A percentile compares a stretch with the other conserved stretches of the same genome.
phyloP scores from a whole-genome alignment of 2,113 vertebrate species.

The Pterocles burchelli region DNA sequence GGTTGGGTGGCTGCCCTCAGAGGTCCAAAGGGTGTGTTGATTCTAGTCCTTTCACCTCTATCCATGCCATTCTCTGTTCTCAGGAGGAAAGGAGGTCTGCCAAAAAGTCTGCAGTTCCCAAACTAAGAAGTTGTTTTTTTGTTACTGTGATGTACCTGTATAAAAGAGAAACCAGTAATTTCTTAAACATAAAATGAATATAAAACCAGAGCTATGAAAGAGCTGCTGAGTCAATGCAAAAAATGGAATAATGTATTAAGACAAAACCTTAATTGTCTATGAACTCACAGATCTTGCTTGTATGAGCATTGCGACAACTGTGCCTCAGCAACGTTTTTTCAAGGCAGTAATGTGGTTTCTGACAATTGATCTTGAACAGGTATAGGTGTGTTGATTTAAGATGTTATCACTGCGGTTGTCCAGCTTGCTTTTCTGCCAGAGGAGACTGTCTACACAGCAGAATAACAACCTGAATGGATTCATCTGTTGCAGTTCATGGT shows the following conservation, averaged over 20 bases:
- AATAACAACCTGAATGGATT: background rate
- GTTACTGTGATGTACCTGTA: background rate
- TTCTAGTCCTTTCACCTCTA: background rate
- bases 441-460: background rate
- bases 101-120: background rate
- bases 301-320: background rate
- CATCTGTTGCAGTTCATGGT: background rate
- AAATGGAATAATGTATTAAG: background rate
- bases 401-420: background rate
- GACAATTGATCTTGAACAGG: background rate
- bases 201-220: background rate
- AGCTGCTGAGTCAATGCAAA: background rate
- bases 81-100: background rate
- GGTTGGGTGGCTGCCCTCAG: background rate
- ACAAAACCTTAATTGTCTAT: background rate
- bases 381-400: background rate
- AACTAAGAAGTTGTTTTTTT: background rate
- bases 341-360: background rate
- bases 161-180: background rate
- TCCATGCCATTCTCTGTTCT: background rate
- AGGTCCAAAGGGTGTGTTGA: background rate
- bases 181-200: background rate
- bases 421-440: background rate
- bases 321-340: background rate
- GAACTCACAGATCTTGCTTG: background rate